These are phyloP conservation scores for Hesperia comma DNA, from an alignment of 2,888 invertebrate species.

Conservation along the genomic window DNA sequence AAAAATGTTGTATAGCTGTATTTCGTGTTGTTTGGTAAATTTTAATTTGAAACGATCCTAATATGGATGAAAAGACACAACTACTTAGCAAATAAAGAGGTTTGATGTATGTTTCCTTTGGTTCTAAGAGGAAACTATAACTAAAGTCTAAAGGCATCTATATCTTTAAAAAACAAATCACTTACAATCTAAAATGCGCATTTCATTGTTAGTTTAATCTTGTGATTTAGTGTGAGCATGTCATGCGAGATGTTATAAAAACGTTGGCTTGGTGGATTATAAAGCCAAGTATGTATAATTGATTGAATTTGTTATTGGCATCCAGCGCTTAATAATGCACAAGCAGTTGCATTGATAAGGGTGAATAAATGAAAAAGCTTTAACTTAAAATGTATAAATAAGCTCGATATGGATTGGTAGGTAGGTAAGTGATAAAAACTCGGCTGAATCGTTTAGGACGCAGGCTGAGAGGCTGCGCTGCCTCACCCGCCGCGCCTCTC, in stretches of 20 bases:
- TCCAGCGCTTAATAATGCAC: conserved; percentile 36
- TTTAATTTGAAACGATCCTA: too few relatives aligned
- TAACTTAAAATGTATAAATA: conserved; percentile 72
- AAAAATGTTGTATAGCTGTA: too few relatives aligned
- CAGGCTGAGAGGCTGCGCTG: conserved; percentile 67
- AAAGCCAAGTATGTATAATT: conserved; percentile 13
- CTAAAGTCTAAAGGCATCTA: too few relatives aligned
- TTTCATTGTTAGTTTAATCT: too few relatives aligned
- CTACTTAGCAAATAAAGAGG: too few relatives aligned
- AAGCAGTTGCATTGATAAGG: conserved; percentile 44
- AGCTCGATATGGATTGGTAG: conserved; percentile 73
- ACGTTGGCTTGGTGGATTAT: background rate
- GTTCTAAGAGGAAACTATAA: too few relatives aligned
- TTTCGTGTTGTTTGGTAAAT: too few relatives aligned
- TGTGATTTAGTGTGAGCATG: too few relatives aligned
- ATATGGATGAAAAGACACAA: too few relatives aligned
- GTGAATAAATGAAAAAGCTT: conserved; percentile 54
- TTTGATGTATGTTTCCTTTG: too few relatives aligned
- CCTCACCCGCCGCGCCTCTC: conserved; percentile 72
- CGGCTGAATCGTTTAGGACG: conserved; percentile 73
- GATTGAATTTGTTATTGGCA: conserved; percentile 41
- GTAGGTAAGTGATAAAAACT: conserved; percentile 75
- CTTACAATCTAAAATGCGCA: too few relatives aligned
- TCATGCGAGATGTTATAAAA: background rate
- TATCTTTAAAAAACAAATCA: too few relatives aligned